Base-by-base conservation (phyloP, 2,113 vertebrate genomes). In the Hemichromis elongatus region DNA sequence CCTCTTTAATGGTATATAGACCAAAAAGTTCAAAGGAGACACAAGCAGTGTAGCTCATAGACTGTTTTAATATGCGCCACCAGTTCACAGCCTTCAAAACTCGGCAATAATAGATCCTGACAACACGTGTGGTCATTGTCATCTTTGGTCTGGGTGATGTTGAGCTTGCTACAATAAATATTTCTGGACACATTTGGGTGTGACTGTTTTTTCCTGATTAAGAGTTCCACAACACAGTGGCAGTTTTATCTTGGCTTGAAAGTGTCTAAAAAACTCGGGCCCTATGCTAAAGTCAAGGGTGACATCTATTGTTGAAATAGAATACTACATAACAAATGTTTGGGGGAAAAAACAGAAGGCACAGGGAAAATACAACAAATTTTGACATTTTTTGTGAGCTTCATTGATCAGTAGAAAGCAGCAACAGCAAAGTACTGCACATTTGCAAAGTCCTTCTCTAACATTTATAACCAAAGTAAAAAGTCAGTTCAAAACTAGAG, bases 241-340 rank as follows among this genome's bases (percentile, higher is more conserved):
- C 3, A 9, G 26, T 52, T 30, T 75, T 16, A 52, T 52, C 1
- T 45, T 45, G 45, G 18, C 26, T 50, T 28, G 57, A 53, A 50
- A 56, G 18, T 28, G 9, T 47, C n/a, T 18, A 21, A 21, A 47
- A 37, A 66, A 40, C 7, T 30, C 47, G 11, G 11, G n/a, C 10
- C 9, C 13, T 9, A 18, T 8, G 4, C 21, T 14, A 21, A 73
- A 59, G 78, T 16, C 61, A 87, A 90, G 11, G 83, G 56, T 13
- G 90, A 83, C 87, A 94, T 86, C 91, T 87, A 90, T 70, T 79
- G 91, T 14, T 66, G n/a, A 12, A 55, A 10, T 1, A 4, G 24
- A 33, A 79, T 45, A 55, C 55, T 73, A 45, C 80, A 82, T 9
- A n/a, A 45, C 11, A 77, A 40, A 52, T 75, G 16, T 75, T 9